Base-by-base conservation (phyloP, 2,113 vertebrate genomes). In the Protomyctophum bolini region DNA sequence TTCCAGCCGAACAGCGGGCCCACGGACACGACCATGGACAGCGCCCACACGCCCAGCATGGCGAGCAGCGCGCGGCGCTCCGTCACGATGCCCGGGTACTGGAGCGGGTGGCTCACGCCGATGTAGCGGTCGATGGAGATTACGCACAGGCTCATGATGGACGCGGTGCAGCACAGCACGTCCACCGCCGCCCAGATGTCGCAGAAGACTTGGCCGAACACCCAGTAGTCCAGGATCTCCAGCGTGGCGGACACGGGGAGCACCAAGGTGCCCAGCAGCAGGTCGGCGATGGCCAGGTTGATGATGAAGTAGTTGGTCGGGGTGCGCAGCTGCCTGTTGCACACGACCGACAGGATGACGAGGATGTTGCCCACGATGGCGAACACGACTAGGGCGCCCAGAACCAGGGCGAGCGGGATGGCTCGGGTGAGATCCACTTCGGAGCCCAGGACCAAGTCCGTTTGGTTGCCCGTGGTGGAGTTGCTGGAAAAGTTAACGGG, bases 151-250 rank as follows among this genome's bases (percentile, higher is more conserved):
- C 97, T 98, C 87, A 98, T 91, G 75, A 99, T 99, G 76, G 97
- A 99, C 55, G 97, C 97, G 0, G 97, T 98, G 88, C 97, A 99
- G 89, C 97, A 99, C 68, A 99, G 90, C 68, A 99, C 97, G 10
- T 99, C 97, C 85, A 98, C 93, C 0, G 97, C 97, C 1, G 97
- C 97, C 97, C 97, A 99, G 67, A 99, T 95, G 85, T 98, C 97
- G 47, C 97, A 99, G 88, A 98, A 97, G 79, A 98, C 93, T 69
- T 96, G 91, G 58, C 97, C 97, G 85, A 99, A 94, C 60, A 95
- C 95, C 97, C 97, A 98, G 86, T 94, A 94, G 85, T 96, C 91
- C 0, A 96, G 92, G 72, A 99, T 95, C 91, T 99, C 97, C 71
- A 93, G 87, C 48, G 95, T 94, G 28, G 97, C 97, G 0, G 97